These are phyloP conservation scores for Leptothorax acervorum DNA, from an alignment of 2,888 invertebrate genomes.

Conservation along the genomic window DNA sequence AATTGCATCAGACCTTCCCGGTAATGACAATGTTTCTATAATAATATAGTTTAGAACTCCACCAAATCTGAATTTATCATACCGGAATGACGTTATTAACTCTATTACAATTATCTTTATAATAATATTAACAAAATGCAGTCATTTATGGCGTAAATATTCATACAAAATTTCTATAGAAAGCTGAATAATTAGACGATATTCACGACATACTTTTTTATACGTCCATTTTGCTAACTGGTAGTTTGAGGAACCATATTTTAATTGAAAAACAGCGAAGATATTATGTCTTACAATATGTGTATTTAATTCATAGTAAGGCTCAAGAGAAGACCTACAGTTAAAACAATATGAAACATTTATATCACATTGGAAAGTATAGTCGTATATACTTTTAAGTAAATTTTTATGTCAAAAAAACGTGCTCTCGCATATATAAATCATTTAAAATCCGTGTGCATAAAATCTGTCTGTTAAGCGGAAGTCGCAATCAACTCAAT, in stretches of 20 bases:
- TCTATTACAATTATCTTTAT: no score
- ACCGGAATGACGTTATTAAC: no score
- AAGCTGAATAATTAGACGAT: constrained; percentile 22
- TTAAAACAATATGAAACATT: constrained; percentile 35
- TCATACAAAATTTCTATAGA: constrained; percentile 1
- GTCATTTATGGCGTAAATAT: constrained; percentile 3
- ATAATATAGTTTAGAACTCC: background rate
- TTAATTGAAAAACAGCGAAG: background rate
- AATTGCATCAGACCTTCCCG: background rate
- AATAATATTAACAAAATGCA: background rate
- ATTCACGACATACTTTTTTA: constrained; percentile 37
- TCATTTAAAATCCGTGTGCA: background rate
- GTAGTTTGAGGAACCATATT: constrained; percentile 27
- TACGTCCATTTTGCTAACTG: constrained; percentile 18
- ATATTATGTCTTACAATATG: background rate
- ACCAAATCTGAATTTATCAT: no score
- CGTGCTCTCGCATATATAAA: background rate
- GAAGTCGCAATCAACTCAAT: background rate
- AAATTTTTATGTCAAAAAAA: constrained; percentile 30
- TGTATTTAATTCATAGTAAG: constrained; percentile 5
- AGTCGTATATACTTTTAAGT: constrained; percentile 16
- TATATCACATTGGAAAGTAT: constrained; percentile 34
- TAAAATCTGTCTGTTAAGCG: background rate
- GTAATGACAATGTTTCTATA: background rate
- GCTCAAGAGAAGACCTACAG: background rate